Evolutionary conservation across 2,797 vertebrate genomes (phyloP).

Genomic region (Chiloscyllium punctatum): DNA sequence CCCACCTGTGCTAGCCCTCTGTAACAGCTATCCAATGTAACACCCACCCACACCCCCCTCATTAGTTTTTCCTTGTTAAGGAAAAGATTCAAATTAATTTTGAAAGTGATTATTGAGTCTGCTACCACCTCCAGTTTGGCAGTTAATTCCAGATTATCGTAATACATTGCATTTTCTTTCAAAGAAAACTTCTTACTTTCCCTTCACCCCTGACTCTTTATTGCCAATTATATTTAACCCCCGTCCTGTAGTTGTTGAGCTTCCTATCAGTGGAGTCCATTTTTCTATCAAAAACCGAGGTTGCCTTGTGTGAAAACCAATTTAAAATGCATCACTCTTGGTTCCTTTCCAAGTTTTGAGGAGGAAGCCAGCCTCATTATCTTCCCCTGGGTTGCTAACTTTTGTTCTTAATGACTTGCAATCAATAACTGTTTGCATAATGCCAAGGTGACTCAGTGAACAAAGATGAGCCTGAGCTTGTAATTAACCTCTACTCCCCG

Average conservation of each 20-base stretch:
- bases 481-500: not conserved
- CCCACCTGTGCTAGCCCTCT: not conserved
- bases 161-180: not conserved
- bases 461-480: not conserved
- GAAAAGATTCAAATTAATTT: not conserved
- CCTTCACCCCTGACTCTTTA: not conserved
- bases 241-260: not conserved
- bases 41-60: too few species aligned
- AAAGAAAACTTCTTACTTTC: not conserved
- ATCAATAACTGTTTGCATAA: conserved; percentile 34
- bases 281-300: not conserved
- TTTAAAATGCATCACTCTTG: not conserved
- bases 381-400: not conserved
- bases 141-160: not conserved
- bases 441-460: conserved; percentile 9
- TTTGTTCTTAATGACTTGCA: conserved; percentile 25
- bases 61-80: not conserved
- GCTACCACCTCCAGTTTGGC: not conserved
- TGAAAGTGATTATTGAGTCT: not conserved
- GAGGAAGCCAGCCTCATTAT: not conserved
- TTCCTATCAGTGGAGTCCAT: not conserved
- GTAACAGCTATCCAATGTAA: not conserved
- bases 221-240: not conserved
- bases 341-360: not conserved
- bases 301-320: not conserved